phyloP scores from a whole-genome alignment of 2,797 vertebrate genomes.

The Malurus splendens region DNA sequence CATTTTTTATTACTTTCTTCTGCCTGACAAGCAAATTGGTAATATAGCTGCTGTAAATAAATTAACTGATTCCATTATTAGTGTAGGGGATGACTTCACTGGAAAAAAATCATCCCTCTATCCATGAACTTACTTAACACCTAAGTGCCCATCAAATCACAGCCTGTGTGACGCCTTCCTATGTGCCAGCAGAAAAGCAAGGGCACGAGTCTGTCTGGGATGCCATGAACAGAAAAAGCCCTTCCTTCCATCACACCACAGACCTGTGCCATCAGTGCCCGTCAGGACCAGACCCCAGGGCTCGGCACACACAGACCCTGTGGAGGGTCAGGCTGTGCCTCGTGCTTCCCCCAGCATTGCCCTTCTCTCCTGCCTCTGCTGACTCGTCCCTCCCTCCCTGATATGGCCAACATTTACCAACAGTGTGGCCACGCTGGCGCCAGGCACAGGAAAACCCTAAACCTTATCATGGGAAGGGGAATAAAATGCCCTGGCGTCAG shows the following conservation, averaged over 20 bases:
- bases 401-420: background rate
- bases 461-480: background rate
- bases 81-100: background rate
- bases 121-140: background rate
- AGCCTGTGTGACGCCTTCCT: background rate
- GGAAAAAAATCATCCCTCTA: background rate
- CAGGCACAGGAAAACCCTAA: background rate
- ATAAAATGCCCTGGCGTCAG: background rate
- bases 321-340: background rate
- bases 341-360: fast-evolving
- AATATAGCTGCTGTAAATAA: background rate
- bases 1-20: background rate
- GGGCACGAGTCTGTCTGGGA: fast-evolving
- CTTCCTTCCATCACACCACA: background rate
- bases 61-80: background rate
- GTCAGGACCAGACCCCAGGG: fast-evolving
- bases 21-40: background rate
- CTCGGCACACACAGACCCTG: fast-evolving
- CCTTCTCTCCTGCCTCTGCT: background rate
- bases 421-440: fast-evolving
- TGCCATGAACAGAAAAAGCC: background rate
- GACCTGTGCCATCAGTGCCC: fast-evolving
- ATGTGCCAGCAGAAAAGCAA: background rate
- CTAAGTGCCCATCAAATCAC: background rate
- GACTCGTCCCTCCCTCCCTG: background rate